Evolutionary conservation across 2,113 vertebrate genomes (phyloP), one percentile per base, ranked within the genome.

Genomic region (Himantopus leucocephalus): DNA sequence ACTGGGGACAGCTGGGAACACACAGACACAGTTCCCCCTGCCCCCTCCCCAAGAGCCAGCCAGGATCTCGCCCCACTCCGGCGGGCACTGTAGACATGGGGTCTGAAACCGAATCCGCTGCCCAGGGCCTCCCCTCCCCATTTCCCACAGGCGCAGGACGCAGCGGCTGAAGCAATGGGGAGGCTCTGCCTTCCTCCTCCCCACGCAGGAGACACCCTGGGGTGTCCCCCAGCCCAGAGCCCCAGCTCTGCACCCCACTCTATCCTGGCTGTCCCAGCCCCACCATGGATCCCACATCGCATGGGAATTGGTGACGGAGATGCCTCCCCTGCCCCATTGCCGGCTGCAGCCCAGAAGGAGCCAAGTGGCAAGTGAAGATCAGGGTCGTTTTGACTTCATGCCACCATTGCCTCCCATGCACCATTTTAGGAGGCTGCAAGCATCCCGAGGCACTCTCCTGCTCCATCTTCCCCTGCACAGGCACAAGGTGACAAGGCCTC

Each of bases 1-100:
- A 9, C 27, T 71, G 71, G 56, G 90, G 90, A 97, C 97, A 98
- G 97, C 98, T 98, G 97, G 94, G 96, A 97, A 98, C 91, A 98
- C 97, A 98, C 74, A 98, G 95, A 77, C 10, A 1, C 23, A 9
- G 18, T 20, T 9, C 71, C 56, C 34, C 70, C 20, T 3, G 5
- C 10, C 41, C 43, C 84, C 73, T 72, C 23, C 64, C 76, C 81
- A 72, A 63, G 48, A 73, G 34, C 32, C 1, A 37, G 62, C 14
- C 7, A 3, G 18, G n/a, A 83, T 92, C 63, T 88, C 16, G 1
- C 34, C 39, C 63, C 0, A 1, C 41, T 50, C n/a, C 5, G 3
- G 48, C 3, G 5, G 58, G n/a, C 67, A 82, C 26, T 50, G 50
- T 41, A 83, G 47, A n/a, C 30, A 27, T 10, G 23, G 47, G 55